Percentiles rank a stretch among this genome's conserved stretches.
phyloP scores from a whole-genome alignment of 2,113 vertebrate genomes.

The Myrmecophaga tridactyla region DNA sequence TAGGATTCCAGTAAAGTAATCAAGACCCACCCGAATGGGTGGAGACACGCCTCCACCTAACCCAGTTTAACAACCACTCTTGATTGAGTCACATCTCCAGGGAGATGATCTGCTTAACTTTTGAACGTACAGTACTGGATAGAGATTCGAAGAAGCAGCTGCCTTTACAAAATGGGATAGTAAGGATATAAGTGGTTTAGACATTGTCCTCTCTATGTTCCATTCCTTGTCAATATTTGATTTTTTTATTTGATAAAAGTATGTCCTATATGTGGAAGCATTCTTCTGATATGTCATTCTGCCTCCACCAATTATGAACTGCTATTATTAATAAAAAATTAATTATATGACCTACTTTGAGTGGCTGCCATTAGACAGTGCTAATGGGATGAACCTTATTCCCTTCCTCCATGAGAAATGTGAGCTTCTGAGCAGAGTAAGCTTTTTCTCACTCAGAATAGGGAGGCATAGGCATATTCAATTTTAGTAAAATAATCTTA shows the following conservation, averaged over 20 bases:
- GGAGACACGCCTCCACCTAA: too few relatives aligned
- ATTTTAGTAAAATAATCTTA: constrained; percentile 84
- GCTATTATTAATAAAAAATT: constrained; percentile 64
- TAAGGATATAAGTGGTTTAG: neutral
- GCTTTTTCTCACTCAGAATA: constrained; percentile 64
- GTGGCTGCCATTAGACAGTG: constrained; percentile 34
- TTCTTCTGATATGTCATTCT: constrained; percentile 55
- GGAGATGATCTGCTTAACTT: too few relatives aligned
- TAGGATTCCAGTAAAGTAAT: too few relatives aligned
- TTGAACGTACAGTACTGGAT: too few relatives aligned
- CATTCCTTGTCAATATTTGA: constrained; percentile 49
- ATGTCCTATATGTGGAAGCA: constrained; percentile 9
- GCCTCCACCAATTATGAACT: constrained; percentile 40
- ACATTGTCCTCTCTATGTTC: neutral
- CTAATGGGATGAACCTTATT: neutral
- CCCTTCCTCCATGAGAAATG: constrained; percentile 54
- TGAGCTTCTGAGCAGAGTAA: constrained; percentile 53
- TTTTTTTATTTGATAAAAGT: constrained; percentile 43
- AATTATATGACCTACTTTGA: constrained; percentile 53
- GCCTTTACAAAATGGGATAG: neutral
- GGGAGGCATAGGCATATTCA: constrained; percentile 67
- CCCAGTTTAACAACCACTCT: too few relatives aligned
- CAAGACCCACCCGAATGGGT: too few relatives aligned
- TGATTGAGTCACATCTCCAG: too few relatives aligned
- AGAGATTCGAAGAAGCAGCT: too few relatives aligned